Evolutionary conservation across 2,797 vertebrate species (phyloP).

Genomic region (Parambassis ranga): DNA sequence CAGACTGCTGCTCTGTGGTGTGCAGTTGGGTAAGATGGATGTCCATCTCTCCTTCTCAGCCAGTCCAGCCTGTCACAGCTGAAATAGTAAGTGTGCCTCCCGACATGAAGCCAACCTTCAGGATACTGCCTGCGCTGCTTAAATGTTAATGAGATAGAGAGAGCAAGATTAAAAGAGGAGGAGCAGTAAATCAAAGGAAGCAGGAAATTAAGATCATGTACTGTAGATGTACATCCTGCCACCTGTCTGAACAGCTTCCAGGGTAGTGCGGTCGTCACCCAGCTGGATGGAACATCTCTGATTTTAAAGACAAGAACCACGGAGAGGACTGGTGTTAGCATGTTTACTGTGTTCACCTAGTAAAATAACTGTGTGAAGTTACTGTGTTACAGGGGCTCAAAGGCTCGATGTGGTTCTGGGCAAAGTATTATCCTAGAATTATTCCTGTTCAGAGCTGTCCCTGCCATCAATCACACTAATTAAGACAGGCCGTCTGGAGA

Average conservation of each 20-base stretch:
- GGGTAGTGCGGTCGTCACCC: constrained; percentile 19
- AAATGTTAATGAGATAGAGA: constrained; percentile 33
- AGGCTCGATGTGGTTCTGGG: too few species aligned
- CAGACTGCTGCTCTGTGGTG: constrained; percentile 14
- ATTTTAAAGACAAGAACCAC: too few species aligned
- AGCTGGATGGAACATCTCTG: constrained; percentile 14
- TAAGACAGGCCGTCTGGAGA: background rate
- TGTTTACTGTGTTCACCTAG: too few species aligned
- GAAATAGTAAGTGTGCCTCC: constrained; percentile 58
- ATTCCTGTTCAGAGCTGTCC: too few species aligned
- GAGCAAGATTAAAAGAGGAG: constrained; percentile 1
- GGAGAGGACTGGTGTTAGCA: too few species aligned
- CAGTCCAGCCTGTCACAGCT: constrained; percentile 63
- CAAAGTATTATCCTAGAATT: too few species aligned
- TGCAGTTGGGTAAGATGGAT: constrained; percentile 18
- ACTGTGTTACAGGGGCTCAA: too few species aligned
- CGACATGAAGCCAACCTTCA: constrained; percentile 45
- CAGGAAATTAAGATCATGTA: constrained; percentile 16
- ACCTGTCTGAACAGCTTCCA: constrained; percentile 64
- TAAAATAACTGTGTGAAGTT: too few species aligned
- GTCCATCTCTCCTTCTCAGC: constrained; percentile 41
- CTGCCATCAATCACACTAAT: too few species aligned
- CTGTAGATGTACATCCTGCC: constrained; percentile 16
- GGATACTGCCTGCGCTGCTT: constrained; percentile 53
- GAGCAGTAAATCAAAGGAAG: constrained; percentile 1